Evolutionary conservation across 2,888 invertebrate genomes (phyloP).

Genomic region (Drosophila macrothrix): DNA sequence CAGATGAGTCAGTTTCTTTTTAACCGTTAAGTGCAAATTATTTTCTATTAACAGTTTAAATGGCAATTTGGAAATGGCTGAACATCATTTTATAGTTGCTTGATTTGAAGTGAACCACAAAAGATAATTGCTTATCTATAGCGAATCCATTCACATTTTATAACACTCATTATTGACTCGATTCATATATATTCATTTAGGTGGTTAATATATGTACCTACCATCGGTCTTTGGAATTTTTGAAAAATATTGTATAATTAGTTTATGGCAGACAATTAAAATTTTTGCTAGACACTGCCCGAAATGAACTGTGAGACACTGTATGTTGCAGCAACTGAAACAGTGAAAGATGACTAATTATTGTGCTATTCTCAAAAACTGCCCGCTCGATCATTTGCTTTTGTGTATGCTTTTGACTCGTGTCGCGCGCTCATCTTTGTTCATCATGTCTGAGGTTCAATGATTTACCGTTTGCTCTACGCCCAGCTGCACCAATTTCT

Average conservation of each 20-base stretch:
- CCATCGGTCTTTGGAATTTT: no score
- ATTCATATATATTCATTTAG: no score
- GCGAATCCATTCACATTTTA: no score
- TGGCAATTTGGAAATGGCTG: background rate
- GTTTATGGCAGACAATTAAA: no score
- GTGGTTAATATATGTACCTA: no score
- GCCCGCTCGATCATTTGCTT: background rate
- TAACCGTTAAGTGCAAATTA: background rate
- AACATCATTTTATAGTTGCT: background rate
- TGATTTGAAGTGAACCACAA: background rate
- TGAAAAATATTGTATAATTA: no score
- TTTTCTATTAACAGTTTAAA: no score
- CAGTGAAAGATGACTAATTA: background rate
- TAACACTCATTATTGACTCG: no score
- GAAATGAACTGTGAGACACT: no score
- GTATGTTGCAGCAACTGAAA: no score
- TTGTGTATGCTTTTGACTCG: background rate
- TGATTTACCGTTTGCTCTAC: slow-evolving; percentile 25
- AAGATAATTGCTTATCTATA: background rate
- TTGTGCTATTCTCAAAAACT: background rate
- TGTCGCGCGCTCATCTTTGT: slow-evolving; percentile 3
- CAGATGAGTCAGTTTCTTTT: background rate
- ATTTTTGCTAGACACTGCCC: no score
- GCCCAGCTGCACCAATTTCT: slow-evolving; percentile 53
- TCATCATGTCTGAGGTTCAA: slow-evolving; percentile 23